Evolutionary conservation across 2,797 vertebrate species (phyloP), one percentile per base, ranked within the genome.

Genomic region (Xenentodon cancila): DNA sequence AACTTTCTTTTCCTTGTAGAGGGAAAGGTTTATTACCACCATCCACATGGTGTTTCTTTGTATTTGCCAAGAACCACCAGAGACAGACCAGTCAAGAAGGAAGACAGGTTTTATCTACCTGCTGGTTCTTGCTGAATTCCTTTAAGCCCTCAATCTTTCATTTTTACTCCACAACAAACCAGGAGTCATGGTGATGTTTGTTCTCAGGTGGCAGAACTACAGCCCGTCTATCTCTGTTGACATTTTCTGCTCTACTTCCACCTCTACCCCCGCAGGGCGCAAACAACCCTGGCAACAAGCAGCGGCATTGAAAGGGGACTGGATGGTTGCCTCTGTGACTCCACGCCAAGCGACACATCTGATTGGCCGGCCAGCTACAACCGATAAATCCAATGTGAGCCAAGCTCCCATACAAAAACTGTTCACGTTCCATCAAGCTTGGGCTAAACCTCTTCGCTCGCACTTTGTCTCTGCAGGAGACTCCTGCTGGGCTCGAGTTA

Each of bases 241-340:
- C 76, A 82, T 87, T 80, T 87, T 85, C 84, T 88, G 88, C 86
- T 89, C 83, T 48, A 89, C 73, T 84, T 88, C 78, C 79, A 65
- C 67, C 77, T 63, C 69, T 61, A 52, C 57, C 73, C 68, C 86
- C 12, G 21, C 71, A 57, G 83, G 81, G 79, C 56, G 56, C 63
- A 77, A 74, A 79, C 78, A 78, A 79, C 74, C 86, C 84, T 73
- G 84, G 83, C 84, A 89, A 89, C 86, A 88, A 75, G 81, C 77
- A n/a, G 59, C 42, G 1, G 63, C 40, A 64, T 68, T 21, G 55
- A 74, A 46, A 77, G 55, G 64, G 56, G 80, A 89, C 83, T 89
- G 84, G 84, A 82, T 78, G 75, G 59, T 48, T 75, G 53, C 47
- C 7, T 77, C 53, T 53, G 69, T 83, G 84, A 84, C 85, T 81